These are phyloP conservation scores for Hololepta plana DNA, from an alignment of 2,888 invertebrate genomes.

Conservation along the genomic window DNA sequence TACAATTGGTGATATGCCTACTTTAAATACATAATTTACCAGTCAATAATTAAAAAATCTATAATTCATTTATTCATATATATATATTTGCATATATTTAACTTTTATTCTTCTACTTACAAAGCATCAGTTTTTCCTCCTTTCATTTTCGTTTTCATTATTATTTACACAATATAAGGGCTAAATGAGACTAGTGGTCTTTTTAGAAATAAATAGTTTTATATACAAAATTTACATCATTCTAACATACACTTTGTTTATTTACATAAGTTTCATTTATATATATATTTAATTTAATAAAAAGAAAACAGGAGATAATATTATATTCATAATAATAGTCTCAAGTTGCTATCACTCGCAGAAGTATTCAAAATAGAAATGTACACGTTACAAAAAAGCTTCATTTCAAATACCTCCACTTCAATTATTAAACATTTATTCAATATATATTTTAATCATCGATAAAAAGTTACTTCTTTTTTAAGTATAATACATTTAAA, in stretches of 20 bases:
- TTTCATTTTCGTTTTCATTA: not conserved
- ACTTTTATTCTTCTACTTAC: conserved; percentile 12
- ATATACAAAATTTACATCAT: conserved; percentile 14
- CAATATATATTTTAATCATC: too few species aligned
- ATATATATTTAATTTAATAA: too few species aligned
- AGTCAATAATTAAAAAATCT: conserved; percentile 19
- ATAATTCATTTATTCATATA: conserved; percentile 8
- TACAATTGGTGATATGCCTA: conserved; percentile 25
- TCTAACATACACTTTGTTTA: conserved; percentile 6
- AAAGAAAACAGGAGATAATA: conserved; percentile 9
- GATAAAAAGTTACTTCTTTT: conserved; percentile 4
- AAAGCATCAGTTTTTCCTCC: conserved; percentile 9
- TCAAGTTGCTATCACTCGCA: not conserved
- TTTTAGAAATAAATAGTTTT: conserved; percentile 17
- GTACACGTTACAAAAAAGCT: conserved; percentile 7
- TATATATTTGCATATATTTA: conserved; percentile 7
- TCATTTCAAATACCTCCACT: too few species aligned
- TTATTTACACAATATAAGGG: not conserved
- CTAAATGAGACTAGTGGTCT: conserved; percentile 18
- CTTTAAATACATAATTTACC: conserved; percentile 17
- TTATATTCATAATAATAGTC: conserved; percentile 5
- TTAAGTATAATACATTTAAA: not conserved
- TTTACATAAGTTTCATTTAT: too few species aligned
- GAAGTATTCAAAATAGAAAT: conserved; percentile 1
- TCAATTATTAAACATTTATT: too few species aligned